A percentile compares a stretch with the other conserved stretches of the same genome.
These are phyloP conservation scores for Pocota personata DNA, from an alignment of 2,888 invertebrate species.

Conservation along the genomic window DNA sequence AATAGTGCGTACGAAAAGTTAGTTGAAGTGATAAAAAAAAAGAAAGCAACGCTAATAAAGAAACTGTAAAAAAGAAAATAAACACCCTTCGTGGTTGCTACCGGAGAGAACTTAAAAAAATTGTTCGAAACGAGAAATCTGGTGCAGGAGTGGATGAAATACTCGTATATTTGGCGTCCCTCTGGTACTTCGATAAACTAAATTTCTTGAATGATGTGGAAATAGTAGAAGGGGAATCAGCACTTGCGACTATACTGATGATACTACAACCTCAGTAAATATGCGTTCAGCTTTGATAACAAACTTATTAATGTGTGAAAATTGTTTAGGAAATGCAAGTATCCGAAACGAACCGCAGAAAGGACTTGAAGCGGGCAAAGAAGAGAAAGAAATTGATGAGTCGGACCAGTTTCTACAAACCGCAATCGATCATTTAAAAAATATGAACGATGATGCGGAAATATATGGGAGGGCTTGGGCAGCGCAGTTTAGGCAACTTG, in stretches of 20 bases:
- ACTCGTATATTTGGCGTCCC: conserved; percentile 3
- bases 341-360: background rate
- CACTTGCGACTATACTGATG: background rate
- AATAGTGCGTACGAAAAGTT: background rate
- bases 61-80: background rate
- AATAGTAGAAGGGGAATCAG: background rate
- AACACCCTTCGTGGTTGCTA: conserved; percentile 28
- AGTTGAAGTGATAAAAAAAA: background rate
- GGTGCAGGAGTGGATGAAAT: background rate
- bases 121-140: background rate
- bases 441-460: background rate
- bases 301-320: background rate
- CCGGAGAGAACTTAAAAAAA: conserved; percentile 28
- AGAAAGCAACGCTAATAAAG: background rate
- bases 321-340: background rate
- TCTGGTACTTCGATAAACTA: conserved; percentile 24
- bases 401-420: conserved; percentile 5
- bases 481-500: conserved; percentile 7
- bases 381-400: conserved; percentile 2
- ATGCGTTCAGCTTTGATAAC: no score
- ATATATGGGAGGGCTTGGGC: conserved; percentile 15
- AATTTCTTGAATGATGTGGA: conserved; percentile 10
- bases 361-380: background rate
- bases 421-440: background rate
- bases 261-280: background rate